Evolutionary conservation across 1,140 invertebrate species (phyloP).

Genomic region (Drosophila pectinifera): DNA sequence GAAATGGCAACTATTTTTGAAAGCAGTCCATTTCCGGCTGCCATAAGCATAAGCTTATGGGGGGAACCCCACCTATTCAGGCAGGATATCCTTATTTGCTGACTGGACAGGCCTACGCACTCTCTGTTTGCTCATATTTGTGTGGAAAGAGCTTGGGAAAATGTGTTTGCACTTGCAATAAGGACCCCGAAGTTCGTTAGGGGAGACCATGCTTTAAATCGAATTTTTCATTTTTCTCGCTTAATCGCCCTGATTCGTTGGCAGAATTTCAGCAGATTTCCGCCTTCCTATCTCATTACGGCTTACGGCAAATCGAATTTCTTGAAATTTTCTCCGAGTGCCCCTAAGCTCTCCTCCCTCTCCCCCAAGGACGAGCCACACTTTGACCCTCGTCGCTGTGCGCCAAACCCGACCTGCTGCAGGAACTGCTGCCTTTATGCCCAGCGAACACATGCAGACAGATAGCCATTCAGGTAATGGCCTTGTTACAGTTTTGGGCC

Average conservation of each 20-base stretch:
- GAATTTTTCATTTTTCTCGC: conserved; percentile 27
- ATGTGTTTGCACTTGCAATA: conserved; percentile 24
- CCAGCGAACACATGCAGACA: conserved; percentile 21
- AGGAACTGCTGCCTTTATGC: too few species aligned
- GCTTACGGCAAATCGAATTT: conserved; percentile 32
- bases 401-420: too few species aligned
- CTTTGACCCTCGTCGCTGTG: conserved; percentile 27
- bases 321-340: conserved; percentile 10
- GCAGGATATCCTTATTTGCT: conserved; percentile 52
- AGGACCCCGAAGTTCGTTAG: too few species aligned
- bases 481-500: conserved; percentile 59
- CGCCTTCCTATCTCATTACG: conserved; percentile 4
- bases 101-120: conserved; percentile 22
- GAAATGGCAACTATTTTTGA: conserved; percentile 3
- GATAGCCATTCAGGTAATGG: conserved; percentile 63
- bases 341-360: background rate
- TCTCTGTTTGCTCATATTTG: conserved; percentile 39
- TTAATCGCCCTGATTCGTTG: conserved; percentile 41
- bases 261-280: conserved; percentile 2
- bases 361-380: background rate
- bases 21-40: conserved; percentile 13
- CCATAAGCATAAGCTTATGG: background rate
- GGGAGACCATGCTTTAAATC: conserved; percentile 1
- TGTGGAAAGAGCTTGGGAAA: conserved; percentile 32
- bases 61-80: conserved; percentile 20